Conservation (phyloP, 2,113 vertebrate species). For the Nibea coibor region DNA sequence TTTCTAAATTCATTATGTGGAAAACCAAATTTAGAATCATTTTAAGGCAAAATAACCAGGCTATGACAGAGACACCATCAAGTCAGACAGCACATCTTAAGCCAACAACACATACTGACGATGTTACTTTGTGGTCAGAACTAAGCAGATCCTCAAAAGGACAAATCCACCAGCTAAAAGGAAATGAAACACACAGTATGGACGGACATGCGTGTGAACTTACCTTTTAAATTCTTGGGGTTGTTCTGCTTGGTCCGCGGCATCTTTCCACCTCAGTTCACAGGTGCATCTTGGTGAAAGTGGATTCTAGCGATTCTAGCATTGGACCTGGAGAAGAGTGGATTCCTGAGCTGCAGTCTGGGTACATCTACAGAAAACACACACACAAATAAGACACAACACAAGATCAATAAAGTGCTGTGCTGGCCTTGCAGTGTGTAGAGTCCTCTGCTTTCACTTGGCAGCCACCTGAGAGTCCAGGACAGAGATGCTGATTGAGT, state of each 20-base stretch:
- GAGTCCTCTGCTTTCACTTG: slow-evolving; percentile 29
- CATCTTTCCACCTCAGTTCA: slow-evolving; percentile 88
- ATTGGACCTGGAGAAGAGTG: slow-evolving; percentile 46
- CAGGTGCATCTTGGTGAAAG: slow-evolving; percentile 73
- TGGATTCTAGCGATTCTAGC: slow-evolving; percentile 10
- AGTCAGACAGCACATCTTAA: not conserved
- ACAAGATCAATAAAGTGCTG: slow-evolving; percentile 37
- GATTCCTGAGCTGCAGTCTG: slow-evolving; percentile 36
- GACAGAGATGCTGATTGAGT: slow-evolving; percentile 60
- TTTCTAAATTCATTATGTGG: no score
- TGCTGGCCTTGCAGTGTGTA: not conserved
- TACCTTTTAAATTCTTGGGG: slow-evolving; percentile 98
- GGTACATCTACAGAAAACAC: not conserved
- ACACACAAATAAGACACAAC: not conserved
- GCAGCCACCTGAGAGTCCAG: slow-evolving; percentile 46
- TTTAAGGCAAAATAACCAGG: no score
- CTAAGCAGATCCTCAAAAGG: slow-evolving; percentile 3
- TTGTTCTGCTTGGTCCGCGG: slow-evolving; percentile 99
- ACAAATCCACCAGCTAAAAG: not conserved
- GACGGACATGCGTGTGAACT: slow-evolving; percentile 36
- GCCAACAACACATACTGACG: not conserved
- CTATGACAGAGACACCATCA: no score
- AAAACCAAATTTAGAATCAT: no score
- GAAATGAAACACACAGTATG: not conserved
- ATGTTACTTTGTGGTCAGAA: not conserved